Conservation (phyloP, 2,797 vertebrate species). For the Tinamus major region DNA sequence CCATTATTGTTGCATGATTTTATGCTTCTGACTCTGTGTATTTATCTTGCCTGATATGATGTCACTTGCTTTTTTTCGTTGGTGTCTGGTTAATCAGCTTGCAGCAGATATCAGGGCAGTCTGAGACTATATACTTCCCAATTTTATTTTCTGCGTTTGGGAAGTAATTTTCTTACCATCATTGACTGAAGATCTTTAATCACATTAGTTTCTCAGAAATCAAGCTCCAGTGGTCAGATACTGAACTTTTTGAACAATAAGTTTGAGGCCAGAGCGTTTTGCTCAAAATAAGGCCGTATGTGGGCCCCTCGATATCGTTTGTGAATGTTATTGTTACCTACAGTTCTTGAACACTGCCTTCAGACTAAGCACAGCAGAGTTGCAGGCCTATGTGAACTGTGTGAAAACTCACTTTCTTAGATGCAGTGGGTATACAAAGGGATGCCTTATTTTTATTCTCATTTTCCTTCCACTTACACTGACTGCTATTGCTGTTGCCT, state of each 20-base stretch:
- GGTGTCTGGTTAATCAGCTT: neutral
- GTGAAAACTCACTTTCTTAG: neutral
- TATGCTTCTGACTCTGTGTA: accelerated
- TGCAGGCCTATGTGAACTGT: neutral
- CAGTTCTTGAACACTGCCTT: neutral
- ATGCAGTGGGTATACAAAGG: neutral
- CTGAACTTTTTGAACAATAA: neutral
- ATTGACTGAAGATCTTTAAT: neutral
- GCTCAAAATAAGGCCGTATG: accelerated
- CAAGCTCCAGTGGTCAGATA: neutral
- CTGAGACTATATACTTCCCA: neutral
- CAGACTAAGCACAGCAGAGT: neutral
- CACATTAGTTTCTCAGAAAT: neutral
- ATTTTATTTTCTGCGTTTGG: neutral
- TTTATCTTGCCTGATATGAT: accelerated
- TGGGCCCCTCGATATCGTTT: neutral
- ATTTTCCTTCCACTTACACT: neutral
- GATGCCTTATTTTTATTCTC: accelerated
- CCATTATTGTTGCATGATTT: neutral
- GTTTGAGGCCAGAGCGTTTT: neutral
- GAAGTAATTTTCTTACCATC: neutral
- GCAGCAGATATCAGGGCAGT: neutral
- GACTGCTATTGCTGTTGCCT: neutral
- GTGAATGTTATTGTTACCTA: neutral
- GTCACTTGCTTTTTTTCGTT: neutral